These are phyloP conservation scores for Condylura cristata DNA, from an alignment of 2,113 vertebrate genomes.

Conservation along the genomic window DNA sequence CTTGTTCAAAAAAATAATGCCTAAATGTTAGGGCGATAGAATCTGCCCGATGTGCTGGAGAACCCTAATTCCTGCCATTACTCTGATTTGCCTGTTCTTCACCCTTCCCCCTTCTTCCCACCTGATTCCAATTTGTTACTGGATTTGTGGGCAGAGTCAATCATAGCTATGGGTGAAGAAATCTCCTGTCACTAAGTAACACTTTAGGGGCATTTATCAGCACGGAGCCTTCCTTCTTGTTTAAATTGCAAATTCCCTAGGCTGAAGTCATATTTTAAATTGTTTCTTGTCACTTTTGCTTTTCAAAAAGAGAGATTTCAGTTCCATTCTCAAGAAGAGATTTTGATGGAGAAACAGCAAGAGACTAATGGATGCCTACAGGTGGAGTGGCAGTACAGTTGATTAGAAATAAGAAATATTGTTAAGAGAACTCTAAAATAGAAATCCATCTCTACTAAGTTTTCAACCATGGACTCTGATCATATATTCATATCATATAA, in stretches of 20 bases:
- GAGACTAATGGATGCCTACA: neutral
- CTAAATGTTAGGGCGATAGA: neutral
- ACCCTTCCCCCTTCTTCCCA: neutral
- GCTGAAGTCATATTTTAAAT: slow-evolving; percentile 8
- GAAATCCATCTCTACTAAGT: neutral
- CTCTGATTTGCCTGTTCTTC: neutral
- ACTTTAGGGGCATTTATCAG: neutral
- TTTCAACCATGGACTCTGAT: neutral
- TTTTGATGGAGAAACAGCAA: neutral
- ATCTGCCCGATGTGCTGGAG: neutral
- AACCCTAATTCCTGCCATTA: neutral
- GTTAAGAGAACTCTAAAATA: neutral
- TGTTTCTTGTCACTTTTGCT: slow-evolving; percentile 27
- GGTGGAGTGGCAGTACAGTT: neutral
- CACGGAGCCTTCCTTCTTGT: neutral
- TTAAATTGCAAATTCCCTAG: neutral
- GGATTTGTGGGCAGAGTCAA: neutral
- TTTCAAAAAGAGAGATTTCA: slow-evolving; percentile 6
- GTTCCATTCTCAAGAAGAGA: neutral
- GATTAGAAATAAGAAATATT: neutral
- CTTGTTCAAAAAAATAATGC: neutral
- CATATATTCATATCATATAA: neutral
- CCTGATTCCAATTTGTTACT: neutral
- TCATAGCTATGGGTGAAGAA: neutral
- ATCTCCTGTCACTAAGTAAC: neutral